A percentile compares a stretch with the other conserved stretches of the same genome.
phyloP scores from a whole-genome alignment of 1,140 invertebrate genomes.

The Drosophila sturtevanti region DNA sequence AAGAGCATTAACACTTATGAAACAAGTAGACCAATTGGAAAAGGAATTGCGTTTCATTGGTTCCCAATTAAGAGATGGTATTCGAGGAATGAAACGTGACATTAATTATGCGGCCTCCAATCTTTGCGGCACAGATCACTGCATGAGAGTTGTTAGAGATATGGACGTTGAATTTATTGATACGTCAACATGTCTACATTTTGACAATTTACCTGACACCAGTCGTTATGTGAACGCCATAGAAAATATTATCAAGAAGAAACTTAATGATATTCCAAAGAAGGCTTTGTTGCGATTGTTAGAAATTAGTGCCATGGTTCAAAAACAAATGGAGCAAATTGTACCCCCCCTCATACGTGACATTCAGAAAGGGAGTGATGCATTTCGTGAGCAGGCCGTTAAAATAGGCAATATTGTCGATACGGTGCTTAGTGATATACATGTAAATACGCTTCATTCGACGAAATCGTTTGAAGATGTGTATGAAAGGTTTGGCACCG shows the following conservation, averaged over 20 bases:
- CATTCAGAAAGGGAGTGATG: slow-evolving; percentile 12
- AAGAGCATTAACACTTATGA: slow-evolving; percentile 86
- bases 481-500: slow-evolving; percentile 41
- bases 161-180: slow-evolving; percentile 86
- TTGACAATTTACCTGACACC: slow-evolving; percentile 45
- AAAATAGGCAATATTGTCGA: slow-evolving; percentile 39
- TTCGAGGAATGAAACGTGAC: slow-evolving; percentile 87
- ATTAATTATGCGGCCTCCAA: slow-evolving; percentile 75
- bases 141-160: slow-evolving; percentile 84
- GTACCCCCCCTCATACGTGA: slow-evolving; percentile 26
- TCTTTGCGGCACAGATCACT: slow-evolving; percentile 32
- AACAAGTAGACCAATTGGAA: slow-evolving; percentile 86
- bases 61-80: slow-evolving; percentile 87
- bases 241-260: slow-evolving; percentile 6
- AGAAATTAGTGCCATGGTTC: slow-evolving; percentile 21
- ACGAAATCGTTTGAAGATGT: slow-evolving; percentile 58
- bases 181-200: slow-evolving; percentile 47
- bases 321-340: slow-evolving; percentile 9
- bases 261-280: background rate
- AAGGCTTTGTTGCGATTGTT: slow-evolving; percentile 13
- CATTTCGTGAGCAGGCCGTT: slow-evolving; percentile 24
- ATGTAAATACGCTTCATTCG: slow-evolving; percentile 33
- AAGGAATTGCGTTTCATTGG: slow-evolving; percentile 86
- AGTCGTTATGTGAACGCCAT: slow-evolving; percentile 16
- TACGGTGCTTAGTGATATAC: slow-evolving; percentile 39